Percentiles rank a stretch among this genome's conserved stretches.
Conservation (phyloP, 2,797 vertebrate genomes). For the Spheniscus humboldti region DNA sequence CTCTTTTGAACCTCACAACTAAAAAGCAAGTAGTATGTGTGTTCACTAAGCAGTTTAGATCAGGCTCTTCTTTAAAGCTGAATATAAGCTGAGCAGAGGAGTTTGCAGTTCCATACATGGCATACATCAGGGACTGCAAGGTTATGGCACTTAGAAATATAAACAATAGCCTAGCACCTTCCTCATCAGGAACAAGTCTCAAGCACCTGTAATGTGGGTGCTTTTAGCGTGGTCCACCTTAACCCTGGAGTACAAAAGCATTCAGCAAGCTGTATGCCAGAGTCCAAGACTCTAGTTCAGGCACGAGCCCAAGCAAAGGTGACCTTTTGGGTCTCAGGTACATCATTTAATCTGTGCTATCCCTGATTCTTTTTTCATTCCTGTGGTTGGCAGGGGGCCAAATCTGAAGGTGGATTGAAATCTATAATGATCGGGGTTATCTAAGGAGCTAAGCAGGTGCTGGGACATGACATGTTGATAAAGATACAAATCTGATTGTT, state of each 20-base stretch:
- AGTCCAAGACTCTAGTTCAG: not conserved
- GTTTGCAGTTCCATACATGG: not conserved
- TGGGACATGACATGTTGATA: not conserved
- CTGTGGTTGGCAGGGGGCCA: not conserved
- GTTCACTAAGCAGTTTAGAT: not conserved
- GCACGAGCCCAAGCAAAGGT: not conserved
- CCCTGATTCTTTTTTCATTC: not conserved
- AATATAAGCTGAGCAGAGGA: not conserved
- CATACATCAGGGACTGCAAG: not conserved
- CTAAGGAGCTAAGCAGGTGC: not conserved
- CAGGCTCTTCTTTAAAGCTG: not conserved
- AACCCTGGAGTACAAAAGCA: not conserved
- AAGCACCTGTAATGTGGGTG: not conserved
- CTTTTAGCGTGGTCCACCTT: not conserved
- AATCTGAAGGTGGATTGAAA: not conserved
- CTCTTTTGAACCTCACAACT: not conserved
- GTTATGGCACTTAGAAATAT: not conserved
- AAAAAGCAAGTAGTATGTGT: not conserved
- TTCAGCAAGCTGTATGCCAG: not conserved
- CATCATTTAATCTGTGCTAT: not conserved
- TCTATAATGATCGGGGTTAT: not conserved
- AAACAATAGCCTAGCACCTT: not conserved
- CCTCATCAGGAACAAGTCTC: not conserved
- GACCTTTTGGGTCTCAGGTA: not conserved
- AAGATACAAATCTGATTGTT: not conserved